Conservation (phyloP, 2,888 invertebrate species). For the Plemyria rubiginata region DNA sequence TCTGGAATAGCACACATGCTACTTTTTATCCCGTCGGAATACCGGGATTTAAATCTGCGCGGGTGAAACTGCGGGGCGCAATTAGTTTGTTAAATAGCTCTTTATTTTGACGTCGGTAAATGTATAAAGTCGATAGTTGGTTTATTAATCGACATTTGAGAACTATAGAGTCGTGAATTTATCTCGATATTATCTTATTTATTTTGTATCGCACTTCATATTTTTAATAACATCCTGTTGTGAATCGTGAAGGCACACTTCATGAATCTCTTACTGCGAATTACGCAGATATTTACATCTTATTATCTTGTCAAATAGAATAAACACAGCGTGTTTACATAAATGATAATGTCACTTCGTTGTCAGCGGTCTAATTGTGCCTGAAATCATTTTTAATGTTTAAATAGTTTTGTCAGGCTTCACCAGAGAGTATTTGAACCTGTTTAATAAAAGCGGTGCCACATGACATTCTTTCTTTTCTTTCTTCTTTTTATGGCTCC, state of each 20-base stretch:
- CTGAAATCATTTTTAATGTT: conserved; percentile 44
- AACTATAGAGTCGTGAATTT: not conserved
- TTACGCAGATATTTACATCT: conserved; percentile 9
- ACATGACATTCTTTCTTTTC: too few relatives aligned
- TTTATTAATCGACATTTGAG: not conserved
- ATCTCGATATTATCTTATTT: not conserved
- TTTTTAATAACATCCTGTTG: not conserved
- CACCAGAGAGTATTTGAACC: not conserved
- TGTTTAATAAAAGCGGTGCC: not conserved
- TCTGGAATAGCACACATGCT: too few relatives aligned
- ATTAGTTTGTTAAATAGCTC: too few relatives aligned
- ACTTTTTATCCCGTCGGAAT: too few relatives aligned
- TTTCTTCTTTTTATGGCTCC: too few relatives aligned
- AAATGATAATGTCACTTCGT: conserved; percentile 24
- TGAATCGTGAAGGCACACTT: not conserved
- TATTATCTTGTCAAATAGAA: conserved; percentile 5
- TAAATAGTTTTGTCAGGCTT: conserved; percentile 20
- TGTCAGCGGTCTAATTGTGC: conserved; percentile 52
- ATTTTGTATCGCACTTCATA: not conserved
- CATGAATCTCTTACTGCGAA: not conserved
- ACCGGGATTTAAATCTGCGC: too few relatives aligned
- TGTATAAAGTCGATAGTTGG: not conserved
- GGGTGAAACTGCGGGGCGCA: too few relatives aligned
- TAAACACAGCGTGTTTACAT: conserved; percentile 12
- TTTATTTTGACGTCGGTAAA: not conserved